Percentiles rank a stretch among this genome's conserved stretches.
Evolutionary conservation across 2,888 invertebrate species (phyloP).

Genomic region (Cosmia pyralina): DNA sequence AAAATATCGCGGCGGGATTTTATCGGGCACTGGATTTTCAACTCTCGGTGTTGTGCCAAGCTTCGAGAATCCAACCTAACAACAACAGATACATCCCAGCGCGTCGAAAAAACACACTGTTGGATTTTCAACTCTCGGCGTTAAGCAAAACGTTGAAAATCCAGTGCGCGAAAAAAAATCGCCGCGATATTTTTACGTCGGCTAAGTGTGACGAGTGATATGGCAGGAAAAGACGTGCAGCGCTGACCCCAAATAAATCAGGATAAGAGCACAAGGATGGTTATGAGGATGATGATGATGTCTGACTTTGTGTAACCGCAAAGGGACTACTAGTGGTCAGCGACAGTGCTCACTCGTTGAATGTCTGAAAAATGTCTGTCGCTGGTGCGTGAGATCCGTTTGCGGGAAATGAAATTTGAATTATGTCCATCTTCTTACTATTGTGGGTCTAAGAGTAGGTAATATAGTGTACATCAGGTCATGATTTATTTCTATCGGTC

Average conservation of each 20-base stretch:
- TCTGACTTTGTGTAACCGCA: neutral
- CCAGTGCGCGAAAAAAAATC: no score
- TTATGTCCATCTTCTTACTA: neutral
- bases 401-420: neutral
- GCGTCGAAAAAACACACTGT: no score
- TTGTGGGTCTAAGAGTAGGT: conserved; percentile 4
- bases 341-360: neutral
- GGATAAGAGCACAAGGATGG: neutral
- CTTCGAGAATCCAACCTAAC: no score
- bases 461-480: conserved; percentile 11
- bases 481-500: conserved; percentile 33
- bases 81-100: no score
- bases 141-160: no score
- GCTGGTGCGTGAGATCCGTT: neutral
- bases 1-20: no score
- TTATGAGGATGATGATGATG: no score
- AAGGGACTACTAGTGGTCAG: neutral
- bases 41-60: no score
- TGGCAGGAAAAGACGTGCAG: neutral
- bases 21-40: no score
- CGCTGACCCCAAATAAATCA: neutral
- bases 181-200: no score
- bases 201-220: neutral
- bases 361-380: no score
- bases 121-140: no score